These are phyloP conservation scores for Corydoras maculifer DNA, from an alignment of 2,113 vertebrate genomes.

Conservation along the genomic window DNA sequence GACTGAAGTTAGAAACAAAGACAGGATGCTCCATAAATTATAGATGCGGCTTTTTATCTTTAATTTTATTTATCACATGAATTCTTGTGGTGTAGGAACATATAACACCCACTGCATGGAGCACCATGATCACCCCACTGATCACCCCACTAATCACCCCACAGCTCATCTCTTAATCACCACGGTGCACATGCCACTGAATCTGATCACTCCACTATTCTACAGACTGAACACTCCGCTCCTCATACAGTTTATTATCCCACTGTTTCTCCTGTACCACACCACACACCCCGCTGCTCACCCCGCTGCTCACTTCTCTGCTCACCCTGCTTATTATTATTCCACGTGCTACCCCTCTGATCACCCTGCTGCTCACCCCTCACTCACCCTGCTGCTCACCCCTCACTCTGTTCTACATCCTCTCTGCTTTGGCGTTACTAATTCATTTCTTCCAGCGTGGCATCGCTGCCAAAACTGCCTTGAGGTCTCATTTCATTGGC, in stretches of 20 bases:
- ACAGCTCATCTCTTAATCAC: too few species aligned
- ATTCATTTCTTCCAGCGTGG: constrained; percentile 46
- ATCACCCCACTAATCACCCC: not conserved
- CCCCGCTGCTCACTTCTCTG: too few species aligned
- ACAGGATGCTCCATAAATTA: constrained; percentile 31
- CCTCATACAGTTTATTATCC: too few species aligned
- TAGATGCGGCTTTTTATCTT: constrained; percentile 20
- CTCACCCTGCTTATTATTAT: too few species aligned
- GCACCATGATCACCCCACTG: not conserved
- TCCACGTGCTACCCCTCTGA: too few species aligned
- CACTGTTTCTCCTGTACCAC: too few species aligned
- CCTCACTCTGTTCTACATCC: constrained; percentile 42
- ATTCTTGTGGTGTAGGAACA: constrained; percentile 25
- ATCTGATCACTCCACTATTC: too few species aligned
- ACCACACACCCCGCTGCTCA: not conserved
- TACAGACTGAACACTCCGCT: too few species aligned
- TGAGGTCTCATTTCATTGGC: constrained; percentile 46
- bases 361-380: not conserved
- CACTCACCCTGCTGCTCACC: constrained; percentile 23
- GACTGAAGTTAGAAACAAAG: constrained; percentile 33
- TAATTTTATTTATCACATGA: constrained; percentile 16
- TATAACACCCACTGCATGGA: constrained; percentile 17
- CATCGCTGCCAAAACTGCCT: constrained; percentile 46
- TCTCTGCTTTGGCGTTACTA: constrained; percentile 49
- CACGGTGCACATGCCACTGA: too few species aligned